phyloP scores from a whole-genome alignment of 2,797 vertebrate genomes.

The Balearica regulorum region DNA sequence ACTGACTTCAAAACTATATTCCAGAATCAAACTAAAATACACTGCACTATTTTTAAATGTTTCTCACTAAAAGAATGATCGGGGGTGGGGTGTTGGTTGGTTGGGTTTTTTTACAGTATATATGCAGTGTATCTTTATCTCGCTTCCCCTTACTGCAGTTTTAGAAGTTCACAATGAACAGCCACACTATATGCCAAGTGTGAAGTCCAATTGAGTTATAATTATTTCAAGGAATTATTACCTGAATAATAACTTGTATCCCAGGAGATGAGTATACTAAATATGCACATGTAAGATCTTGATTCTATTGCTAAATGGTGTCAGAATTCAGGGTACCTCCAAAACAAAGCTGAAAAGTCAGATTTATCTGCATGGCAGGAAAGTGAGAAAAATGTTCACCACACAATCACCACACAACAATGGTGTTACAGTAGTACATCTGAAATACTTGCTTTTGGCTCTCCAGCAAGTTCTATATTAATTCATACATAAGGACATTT shows the following conservation, averaged over 20 bases:
- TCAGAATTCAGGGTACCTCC: background rate
- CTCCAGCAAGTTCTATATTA: background rate
- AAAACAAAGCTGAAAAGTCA: background rate
- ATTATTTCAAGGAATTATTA: background rate
- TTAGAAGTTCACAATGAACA: background rate
- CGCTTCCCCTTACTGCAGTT: background rate
- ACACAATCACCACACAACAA: background rate
- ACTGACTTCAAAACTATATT: background rate
- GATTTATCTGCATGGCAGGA: background rate
- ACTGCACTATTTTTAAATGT: background rate
- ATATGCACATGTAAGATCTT: background rate
- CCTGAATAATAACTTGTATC: background rate
- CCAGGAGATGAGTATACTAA: background rate
- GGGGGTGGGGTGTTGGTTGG: accelerated
- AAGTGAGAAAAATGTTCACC: background rate
- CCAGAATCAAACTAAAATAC: background rate
- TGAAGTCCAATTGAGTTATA: background rate
- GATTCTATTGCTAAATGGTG: background rate
- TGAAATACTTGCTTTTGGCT: background rate
- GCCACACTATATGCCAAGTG: background rate
- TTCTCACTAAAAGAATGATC: background rate
- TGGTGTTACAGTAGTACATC: background rate
- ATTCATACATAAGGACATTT: background rate
- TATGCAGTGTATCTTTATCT: background rate
- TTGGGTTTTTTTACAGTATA: background rate